Base-by-base conservation (phyloP, 2,797 vertebrate species). In the Sylvilagus floridanus region DNA sequence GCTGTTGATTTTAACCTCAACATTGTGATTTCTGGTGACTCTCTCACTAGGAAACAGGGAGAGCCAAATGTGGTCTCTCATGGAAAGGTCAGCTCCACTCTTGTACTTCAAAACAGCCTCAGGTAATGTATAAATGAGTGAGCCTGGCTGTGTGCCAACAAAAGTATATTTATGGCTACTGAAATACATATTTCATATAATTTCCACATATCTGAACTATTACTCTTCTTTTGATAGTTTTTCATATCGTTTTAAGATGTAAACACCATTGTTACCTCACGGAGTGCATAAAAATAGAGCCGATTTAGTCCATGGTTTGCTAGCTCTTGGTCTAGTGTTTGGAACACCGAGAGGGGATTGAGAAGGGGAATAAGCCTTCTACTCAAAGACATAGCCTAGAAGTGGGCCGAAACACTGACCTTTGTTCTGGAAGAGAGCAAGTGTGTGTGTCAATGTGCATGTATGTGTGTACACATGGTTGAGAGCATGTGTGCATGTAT, bases 161-260 rank as follows among this genome's bases (percentile, higher is more conserved):
- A 90, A 78, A 50, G 65, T 52, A 62, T 91, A 54, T 54, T 72
- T 81, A 60, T 76, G 68, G 62, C n/a, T 5, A 77, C 17, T 69
- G 7, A 87, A 88, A 88, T 77, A 35, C 42, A 10, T 72, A 90
- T 62, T 75, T 65, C n/a, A 71, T 63, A 13, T 5, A 24, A 32
- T 96, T 84, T 95, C 90, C 32, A 68, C 26, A 66, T n/a, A 32
- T 57, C 37, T 85, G 17, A 81, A 84, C 14, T 50, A 63, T 50
- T 85, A 0, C 37, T 35, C 8, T 37, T 77, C 47, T 54, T 82
- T 65, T 30, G 19, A 19, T 69, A 12, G 69, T 72, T 87, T 92
- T 79, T 50, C 76, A 57, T 77, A 54, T 2, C 5, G 81, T 32
- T 82, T 62, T 50, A 57, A 90, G 82, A 71, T 65, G 6, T 42